These are phyloP conservation scores for Aegotheles bennettii DNA, from an alignment of 2,113 vertebrate species.

Conservation along the genomic window DNA sequence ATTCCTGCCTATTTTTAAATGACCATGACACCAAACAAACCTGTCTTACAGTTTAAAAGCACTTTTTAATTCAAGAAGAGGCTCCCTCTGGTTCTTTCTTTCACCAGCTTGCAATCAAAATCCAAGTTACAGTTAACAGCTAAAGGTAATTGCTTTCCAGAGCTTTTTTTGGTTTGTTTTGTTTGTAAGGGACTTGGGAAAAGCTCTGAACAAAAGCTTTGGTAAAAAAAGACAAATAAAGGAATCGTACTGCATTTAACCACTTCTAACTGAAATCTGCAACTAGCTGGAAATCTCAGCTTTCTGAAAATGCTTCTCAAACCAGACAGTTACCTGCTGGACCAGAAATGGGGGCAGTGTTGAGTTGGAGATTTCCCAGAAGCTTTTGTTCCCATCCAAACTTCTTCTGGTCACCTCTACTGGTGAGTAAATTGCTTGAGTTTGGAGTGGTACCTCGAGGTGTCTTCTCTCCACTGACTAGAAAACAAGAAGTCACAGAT, in stretches of 20 bases:
- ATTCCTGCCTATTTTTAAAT: not conserved
- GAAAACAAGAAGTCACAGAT: constrained; percentile 47
- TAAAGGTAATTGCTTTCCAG: not conserved
- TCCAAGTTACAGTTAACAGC: not conserved
- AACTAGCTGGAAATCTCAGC: not conserved
- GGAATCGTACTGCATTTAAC: not conserved
- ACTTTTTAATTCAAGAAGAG: not conserved
- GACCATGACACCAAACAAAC: not conserved
- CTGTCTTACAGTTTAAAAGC: not conserved
- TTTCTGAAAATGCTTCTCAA: not conserved
- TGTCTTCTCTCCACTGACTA: constrained; percentile 71
- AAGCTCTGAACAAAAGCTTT: not conserved
- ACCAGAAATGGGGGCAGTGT: constrained; percentile 54
- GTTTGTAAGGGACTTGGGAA: not conserved
- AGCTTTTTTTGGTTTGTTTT: not conserved
- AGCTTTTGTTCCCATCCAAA: constrained; percentile 54
- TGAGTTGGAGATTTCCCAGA: constrained; percentile 32
- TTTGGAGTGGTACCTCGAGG: constrained; percentile 32
- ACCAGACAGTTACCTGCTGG: constrained; percentile 66
- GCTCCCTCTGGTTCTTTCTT: not conserved
- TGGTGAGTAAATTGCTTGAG: constrained; percentile 68
- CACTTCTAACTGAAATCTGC: not conserved
- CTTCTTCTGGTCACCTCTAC: constrained; percentile 38
- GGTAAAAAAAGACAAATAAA: not conserved
- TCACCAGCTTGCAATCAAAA: not conserved